These are phyloP conservation scores for Gryllus bimaculatus DNA, from an alignment of 1,140 invertebrate species.

Conservation along the genomic window DNA sequence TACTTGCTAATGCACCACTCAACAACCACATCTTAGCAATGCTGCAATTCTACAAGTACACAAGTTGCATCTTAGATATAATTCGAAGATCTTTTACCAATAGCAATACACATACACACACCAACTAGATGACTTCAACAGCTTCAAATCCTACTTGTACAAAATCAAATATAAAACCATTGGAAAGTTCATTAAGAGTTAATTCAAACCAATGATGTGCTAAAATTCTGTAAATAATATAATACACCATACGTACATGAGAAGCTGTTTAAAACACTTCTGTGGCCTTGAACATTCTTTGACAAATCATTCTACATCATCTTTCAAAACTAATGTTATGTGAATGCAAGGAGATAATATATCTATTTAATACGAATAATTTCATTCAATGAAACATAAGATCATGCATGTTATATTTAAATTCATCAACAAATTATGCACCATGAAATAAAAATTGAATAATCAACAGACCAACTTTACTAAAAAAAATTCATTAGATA, in stretches of 20 bases:
- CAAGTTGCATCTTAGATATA: background rate
- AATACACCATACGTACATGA: background rate
- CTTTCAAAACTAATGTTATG: background rate
- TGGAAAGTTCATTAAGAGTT: background rate
- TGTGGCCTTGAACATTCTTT: background rate
- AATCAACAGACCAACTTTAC: no score
- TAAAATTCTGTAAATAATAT: background rate
- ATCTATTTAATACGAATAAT: background rate
- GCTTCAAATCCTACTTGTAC: background rate
- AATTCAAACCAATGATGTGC: background rate
- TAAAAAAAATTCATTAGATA: no score
- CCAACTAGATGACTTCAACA: constrained; percentile 1
- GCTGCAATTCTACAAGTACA: background rate
- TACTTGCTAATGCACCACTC: background rate
- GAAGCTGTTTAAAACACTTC: background rate
- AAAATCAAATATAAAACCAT: background rate
- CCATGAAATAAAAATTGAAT: no score
- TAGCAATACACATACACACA: background rate
- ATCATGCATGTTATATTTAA: no score
- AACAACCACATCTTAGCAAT: background rate
- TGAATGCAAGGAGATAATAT: background rate
- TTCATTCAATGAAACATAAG: no score
- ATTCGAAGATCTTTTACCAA: background rate
- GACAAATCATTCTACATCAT: background rate
- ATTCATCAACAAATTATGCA: no score